Evolutionary conservation across 2,113 vertebrate genomes (phyloP).

Genomic region (Hippopotamus amphibius): DNA sequence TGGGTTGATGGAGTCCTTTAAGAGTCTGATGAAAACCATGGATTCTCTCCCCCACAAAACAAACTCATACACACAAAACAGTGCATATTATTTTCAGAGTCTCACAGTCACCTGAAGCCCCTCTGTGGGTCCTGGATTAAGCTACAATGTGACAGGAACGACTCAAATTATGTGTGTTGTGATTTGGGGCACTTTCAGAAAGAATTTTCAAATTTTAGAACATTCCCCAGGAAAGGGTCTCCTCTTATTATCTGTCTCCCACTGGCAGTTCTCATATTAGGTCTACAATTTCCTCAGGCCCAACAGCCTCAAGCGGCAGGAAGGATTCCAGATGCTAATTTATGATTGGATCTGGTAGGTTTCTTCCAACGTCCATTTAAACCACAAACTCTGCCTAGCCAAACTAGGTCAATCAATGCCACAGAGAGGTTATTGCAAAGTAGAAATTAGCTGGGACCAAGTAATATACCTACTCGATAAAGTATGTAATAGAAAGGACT

Average conservation of each 20-base stretch:
- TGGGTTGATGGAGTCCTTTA: not conserved
- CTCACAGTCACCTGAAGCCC: not conserved
- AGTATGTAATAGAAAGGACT: slow-evolving; percentile 62
- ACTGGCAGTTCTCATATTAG: slow-evolving; percentile 12
- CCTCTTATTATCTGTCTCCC: slow-evolving; percentile 9
- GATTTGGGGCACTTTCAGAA: slow-evolving; percentile 32
- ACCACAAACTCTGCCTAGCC: slow-evolving; percentile 37
- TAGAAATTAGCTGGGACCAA: slow-evolving; percentile 66
- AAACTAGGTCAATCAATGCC: slow-evolving; percentile 73
- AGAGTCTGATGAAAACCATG: slow-evolving; percentile 19
- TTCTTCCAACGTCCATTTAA: slow-evolving; percentile 63
- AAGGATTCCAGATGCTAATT: slow-evolving; percentile 60
- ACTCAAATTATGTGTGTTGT: not conserved
- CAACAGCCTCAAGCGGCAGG: slow-evolving; percentile 5
- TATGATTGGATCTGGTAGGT: slow-evolving; percentile 23
- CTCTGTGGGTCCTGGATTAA: slow-evolving; percentile 15
- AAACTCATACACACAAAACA: not conserved
- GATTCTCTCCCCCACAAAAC: not conserved
- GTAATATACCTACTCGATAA: slow-evolving; percentile 53
- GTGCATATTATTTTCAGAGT: not conserved
- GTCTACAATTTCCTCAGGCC: not conserved
- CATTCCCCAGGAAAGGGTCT: slow-evolving; percentile 5
- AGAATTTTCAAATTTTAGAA: slow-evolving; percentile 24
- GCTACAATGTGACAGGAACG: not conserved
- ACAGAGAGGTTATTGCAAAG: slow-evolving; percentile 62